Evolutionary conservation across 2,113 vertebrate species (phyloP).

Genomic region (Plestiodon gilberti): DNA sequence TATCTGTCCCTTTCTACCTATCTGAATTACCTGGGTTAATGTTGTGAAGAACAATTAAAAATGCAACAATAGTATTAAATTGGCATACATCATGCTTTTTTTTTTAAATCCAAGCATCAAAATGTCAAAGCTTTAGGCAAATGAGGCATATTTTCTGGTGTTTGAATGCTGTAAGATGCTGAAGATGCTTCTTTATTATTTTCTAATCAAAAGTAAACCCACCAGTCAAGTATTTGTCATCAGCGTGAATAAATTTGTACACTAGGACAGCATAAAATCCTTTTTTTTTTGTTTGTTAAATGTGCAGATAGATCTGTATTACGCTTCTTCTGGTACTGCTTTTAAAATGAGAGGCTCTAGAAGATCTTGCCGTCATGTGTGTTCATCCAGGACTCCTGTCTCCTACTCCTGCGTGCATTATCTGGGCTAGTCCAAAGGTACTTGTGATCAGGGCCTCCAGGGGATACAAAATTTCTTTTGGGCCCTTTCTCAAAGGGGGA

Average conservation of each 20-base stretch:
- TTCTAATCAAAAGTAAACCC: slow-evolving; percentile 38
- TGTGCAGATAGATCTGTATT: slow-evolving; percentile 17
- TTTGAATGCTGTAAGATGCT: slow-evolving; percentile 13
- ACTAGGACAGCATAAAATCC: slow-evolving; percentile 30
- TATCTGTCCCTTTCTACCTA: slow-evolving; percentile 14
- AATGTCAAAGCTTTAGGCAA: slow-evolving; percentile 15
- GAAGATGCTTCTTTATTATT: slow-evolving; percentile 10
- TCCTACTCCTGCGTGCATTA: too few species aligned
- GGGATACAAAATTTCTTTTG: too few species aligned
- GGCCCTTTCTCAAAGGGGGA: too few species aligned
- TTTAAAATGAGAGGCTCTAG: not conserved
- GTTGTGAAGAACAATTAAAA: slow-evolving; percentile 21
- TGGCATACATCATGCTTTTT: slow-evolving; percentile 18
- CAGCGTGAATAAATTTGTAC: slow-evolving; percentile 47
- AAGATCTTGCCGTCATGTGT: not conserved
- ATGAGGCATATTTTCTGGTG: slow-evolving; percentile 13
- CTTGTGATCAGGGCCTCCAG: too few species aligned
- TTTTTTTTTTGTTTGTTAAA: slow-evolving; percentile 52
- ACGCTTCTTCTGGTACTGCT: not conserved
- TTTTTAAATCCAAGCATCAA: slow-evolving; percentile 6
- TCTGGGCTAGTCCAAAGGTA: too few species aligned
- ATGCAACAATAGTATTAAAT: slow-evolving; percentile 25
- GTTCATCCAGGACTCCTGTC: too few species aligned
- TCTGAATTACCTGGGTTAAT: slow-evolving; percentile 24
- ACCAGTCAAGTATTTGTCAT: slow-evolving; percentile 37